Conservation (phyloP, 2,113 vertebrate species). For the Hyla sarda region DNA sequence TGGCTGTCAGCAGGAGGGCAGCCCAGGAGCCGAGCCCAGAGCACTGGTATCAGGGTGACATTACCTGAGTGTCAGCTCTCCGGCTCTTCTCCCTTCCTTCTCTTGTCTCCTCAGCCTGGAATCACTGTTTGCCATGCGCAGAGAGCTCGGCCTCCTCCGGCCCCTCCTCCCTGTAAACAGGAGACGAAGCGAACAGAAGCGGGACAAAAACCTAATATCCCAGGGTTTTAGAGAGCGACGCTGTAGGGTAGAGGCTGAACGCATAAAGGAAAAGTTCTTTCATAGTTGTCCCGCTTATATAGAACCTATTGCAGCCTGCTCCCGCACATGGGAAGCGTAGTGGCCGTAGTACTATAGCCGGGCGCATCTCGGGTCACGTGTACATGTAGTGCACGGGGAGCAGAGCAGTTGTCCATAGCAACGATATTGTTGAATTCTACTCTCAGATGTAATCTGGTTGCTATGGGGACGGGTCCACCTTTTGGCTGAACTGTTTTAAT, state of each 20-base stretch:
- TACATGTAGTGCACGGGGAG: too few relatives aligned
- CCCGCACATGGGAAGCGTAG: background rate
- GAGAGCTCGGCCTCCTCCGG: background rate
- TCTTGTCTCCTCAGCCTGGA: conserved; percentile 24
- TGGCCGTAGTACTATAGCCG: too few relatives aligned
- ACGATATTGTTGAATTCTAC: background rate
- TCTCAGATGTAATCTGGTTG: background rate
- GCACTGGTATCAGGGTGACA: background rate
- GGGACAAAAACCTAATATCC: conserved; percentile 15
- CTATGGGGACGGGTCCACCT: background rate
- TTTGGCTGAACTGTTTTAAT: background rate
- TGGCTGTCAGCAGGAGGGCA: background rate
- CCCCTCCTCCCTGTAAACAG: background rate
- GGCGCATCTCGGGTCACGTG: too few relatives aligned
- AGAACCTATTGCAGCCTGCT: background rate
- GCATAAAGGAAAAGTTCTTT: accelerated
- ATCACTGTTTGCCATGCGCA: conserved; percentile 42
- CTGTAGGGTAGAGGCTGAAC: background rate
- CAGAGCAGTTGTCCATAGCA: background rate
- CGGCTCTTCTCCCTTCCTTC: conserved; percentile 26
- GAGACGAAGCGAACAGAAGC: background rate
- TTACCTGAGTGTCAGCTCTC: conserved; percentile 47
- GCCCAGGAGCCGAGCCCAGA: background rate
- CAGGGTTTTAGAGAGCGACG: background rate
- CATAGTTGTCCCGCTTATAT: background rate